Evolutionary conservation across 2,797 vertebrate genomes (phyloP).

Genomic region (Microtus californicus): DNA sequence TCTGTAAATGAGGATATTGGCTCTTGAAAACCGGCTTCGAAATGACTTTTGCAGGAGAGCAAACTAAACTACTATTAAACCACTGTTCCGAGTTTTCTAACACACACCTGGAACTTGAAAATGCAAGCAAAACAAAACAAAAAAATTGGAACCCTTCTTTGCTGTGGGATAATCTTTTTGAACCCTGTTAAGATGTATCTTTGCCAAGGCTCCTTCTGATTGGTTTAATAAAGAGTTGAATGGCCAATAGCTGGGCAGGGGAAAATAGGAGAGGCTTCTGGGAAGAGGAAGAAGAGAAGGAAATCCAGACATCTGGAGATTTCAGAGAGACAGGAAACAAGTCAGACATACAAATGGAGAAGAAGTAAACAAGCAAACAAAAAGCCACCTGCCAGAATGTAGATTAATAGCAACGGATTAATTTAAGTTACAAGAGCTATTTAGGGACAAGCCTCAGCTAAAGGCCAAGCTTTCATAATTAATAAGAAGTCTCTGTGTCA

Average conservation of each 20-base stretch:
- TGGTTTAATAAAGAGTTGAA: too few species aligned
- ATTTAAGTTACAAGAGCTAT: not conserved
- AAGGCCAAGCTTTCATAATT: not conserved
- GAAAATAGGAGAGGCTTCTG: too few species aligned
- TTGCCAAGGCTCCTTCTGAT: not conserved
- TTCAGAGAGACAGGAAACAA: not conserved
- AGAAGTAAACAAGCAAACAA: not conserved
- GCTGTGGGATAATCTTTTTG: not conserved
- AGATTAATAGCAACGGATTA: not conserved
- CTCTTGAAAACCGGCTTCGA: not conserved
- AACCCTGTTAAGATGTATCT: not conserved
- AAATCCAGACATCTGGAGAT: not conserved
- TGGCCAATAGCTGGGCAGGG: too few species aligned
- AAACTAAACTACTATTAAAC: not conserved
- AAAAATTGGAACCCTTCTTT: too few species aligned
- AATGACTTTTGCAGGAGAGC: not conserved
- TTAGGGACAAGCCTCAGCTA: not conserved
- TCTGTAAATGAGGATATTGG: not conserved
- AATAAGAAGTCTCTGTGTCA: not conserved
- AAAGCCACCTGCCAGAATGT: not conserved
- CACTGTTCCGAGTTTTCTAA: not conserved
- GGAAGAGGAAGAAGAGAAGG: too few species aligned
- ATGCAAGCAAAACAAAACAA: too few species aligned
- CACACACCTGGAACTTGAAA: not conserved
- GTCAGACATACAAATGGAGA: not conserved